A percentile compares a stretch with the other conserved stretches of the same genome.
phyloP scores from a whole-genome alignment of 2,888 invertebrate species.

The Agrenia bidenticulata region DNA sequence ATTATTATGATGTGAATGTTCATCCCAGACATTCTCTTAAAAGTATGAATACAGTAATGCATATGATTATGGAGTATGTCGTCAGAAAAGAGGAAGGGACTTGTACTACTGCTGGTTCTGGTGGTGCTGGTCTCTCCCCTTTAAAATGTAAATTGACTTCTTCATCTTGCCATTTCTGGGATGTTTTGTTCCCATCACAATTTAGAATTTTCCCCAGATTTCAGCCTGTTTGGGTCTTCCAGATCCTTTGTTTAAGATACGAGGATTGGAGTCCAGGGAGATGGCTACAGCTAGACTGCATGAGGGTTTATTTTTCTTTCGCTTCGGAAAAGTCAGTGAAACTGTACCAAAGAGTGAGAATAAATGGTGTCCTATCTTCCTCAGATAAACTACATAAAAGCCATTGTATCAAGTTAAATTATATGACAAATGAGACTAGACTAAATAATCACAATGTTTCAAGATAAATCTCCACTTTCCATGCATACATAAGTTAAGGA shows the following conservation, averaged over 20 bases:
- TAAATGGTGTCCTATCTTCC: conserved; percentile 19
- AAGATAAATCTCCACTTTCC: conserved; percentile 15
- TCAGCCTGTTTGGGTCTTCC: conserved; percentile 1
- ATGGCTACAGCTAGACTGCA: not conserved
- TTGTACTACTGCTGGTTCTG: not conserved
- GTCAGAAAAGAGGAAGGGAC: not conserved
- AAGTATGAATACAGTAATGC: too few species aligned
- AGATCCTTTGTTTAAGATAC: not conserved
- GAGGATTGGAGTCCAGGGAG: conserved; percentile 19
- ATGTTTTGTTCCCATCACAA: conserved; percentile 20
- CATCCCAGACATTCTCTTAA: too few species aligned
- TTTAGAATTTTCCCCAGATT: conserved; percentile 19
- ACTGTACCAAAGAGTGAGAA: conserved; percentile 12
- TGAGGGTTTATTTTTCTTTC: conserved; percentile 11
- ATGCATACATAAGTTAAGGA: conserved; percentile 5
- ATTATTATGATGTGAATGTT: too few species aligned
- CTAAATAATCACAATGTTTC: conserved; percentile 22
- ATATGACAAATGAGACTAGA: conserved; percentile 24
- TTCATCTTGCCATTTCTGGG: conserved; percentile 22
- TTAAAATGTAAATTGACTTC: conserved; percentile 24
- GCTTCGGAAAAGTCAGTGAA: conserved; percentile 11
- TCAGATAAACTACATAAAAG: conserved; percentile 15
- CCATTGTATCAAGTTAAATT: conserved; percentile 16
- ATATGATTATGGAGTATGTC: not conserved
- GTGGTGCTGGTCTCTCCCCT: conserved; percentile 1